These are phyloP conservation scores for Eilema griseolum DNA, from an alignment of 2,888 invertebrate species.

Conservation along the genomic window DNA sequence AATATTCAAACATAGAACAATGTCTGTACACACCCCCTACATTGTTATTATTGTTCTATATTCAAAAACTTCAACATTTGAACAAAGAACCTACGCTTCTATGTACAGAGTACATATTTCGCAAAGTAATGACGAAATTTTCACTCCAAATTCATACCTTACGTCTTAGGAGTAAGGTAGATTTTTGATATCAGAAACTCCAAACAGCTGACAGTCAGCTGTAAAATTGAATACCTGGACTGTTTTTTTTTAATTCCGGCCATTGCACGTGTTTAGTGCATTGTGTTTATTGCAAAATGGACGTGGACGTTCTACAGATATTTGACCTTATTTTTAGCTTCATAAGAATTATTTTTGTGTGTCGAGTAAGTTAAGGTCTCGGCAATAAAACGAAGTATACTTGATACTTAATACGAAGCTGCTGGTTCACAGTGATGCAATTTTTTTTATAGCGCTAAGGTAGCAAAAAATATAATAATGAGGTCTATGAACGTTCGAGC, in stretches of 20 bases:
- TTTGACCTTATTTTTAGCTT: background rate
- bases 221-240: slow-evolving; percentile 59
- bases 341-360: background rate
- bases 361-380: background rate
- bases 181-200: slow-evolving; percentile 4
- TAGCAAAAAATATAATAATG: background rate
- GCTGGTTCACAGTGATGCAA: background rate
- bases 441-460: background rate
- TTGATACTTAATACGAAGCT: background rate
- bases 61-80: background rate
- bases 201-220: slow-evolving; percentile 73
- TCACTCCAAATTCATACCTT: background rate
- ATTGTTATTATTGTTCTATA: background rate
- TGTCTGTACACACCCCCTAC: background rate
- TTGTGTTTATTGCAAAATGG: slow-evolving; percentile 59
- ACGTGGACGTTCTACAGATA: slow-evolving; percentile 25
- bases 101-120: background rate
- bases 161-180: background rate
- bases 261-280: slow-evolving; percentile 53
- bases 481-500: too few relatives aligned
- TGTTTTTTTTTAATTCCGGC: slow-evolving; percentile 49
- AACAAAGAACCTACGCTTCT: background rate
- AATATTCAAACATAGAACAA: too few relatives aligned
- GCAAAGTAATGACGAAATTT: background rate
- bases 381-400: background rate